Conservation (phyloP, 1,140 invertebrate genomes). For the Matsumurasca onukii region DNA sequence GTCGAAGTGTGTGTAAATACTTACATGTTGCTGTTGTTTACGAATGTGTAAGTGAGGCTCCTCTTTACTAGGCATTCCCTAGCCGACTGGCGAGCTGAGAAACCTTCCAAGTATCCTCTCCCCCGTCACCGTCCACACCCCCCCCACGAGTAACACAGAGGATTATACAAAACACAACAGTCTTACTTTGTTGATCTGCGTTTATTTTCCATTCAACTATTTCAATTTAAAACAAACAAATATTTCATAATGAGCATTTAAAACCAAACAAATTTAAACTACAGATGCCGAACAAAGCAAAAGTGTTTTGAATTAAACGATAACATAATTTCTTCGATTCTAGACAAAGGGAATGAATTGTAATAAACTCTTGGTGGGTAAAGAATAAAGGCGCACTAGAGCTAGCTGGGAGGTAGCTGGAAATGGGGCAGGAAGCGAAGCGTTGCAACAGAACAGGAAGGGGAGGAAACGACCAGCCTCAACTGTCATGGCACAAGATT, state of each 20-base stretch:
- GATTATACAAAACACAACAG: neutral
- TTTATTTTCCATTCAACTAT: constrained; percentile 29
- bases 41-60: constrained; percentile 25
- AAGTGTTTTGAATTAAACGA: constrained; percentile 17
- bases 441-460: neutral
- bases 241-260: constrained; percentile 3
- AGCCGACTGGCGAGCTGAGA: neutral
- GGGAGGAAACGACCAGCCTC: constrained; percentile 30
- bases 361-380: constrained; percentile 26
- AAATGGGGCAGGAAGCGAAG: constrained; percentile 23
- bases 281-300: constrained; percentile 26
- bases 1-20: too few species aligned
- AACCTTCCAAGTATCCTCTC: neutral
- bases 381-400: constrained; percentile 14
- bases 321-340: constrained; percentile 16
- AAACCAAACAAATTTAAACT: constrained; percentile 20
- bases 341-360: constrained; percentile 27
- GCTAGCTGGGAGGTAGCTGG: constrained; percentile 19
- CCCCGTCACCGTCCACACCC: neutral
- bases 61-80: constrained; percentile 23
- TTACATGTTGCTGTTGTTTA: constrained; percentile 24
- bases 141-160: neutral
- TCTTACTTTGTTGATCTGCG: constrained; percentile 11
- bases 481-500: constrained; percentile 35
- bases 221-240: constrained; percentile 16